Evolutionary conservation across 2,888 invertebrate genomes (phyloP).

Genomic region (Andrena fulva): DNA sequence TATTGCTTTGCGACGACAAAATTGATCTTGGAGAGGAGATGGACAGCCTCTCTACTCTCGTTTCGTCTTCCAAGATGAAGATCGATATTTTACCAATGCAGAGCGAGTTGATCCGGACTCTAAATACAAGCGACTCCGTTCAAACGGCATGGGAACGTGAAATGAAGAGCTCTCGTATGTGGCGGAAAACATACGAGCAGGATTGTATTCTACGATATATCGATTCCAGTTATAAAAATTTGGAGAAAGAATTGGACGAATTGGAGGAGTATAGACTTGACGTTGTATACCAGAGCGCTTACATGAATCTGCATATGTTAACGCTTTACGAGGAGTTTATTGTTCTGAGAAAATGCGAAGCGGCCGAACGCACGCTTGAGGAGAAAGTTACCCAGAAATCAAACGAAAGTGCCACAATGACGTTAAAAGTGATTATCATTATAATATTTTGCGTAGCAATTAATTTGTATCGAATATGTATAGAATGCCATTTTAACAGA

Average conservation of each 20-base stretch:
- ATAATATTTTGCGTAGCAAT: conserved; percentile 9
- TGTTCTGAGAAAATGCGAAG: conserved; percentile 90
- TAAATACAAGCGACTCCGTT: conserved; percentile 78
- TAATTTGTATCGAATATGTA: conserved; percentile 12
- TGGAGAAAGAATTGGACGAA: conserved; percentile 88
- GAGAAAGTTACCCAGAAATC: conserved; percentile 87
- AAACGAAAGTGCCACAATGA: conserved; percentile 83
- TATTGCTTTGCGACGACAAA: conserved; percentile 75
- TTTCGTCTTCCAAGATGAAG: conserved; percentile 55
- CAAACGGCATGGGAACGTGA: conserved; percentile 87
- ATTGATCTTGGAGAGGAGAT: conserved; percentile 50
- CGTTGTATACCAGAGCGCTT: conserved; percentile 87
- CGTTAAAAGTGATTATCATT: conserved; percentile 65
- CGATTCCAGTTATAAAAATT: conserved; percentile 87
- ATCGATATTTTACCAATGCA: conserved; percentile 59
- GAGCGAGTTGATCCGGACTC: conserved; percentile 24
- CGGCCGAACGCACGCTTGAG: conserved; percentile 88
- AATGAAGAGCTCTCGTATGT: conserved; percentile 86
- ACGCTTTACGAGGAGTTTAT: conserved; percentile 91
- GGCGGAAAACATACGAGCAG: conserved; percentile 88
- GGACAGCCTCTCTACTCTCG: conserved; percentile 35
- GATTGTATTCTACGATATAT: conserved; percentile 88
- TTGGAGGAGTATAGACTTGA: conserved; percentile 87
- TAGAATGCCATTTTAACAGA: conserved; percentile 55
- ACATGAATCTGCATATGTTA: conserved; percentile 88